These are phyloP conservation scores for Drosophila ercepeae DNA, from an alignment of 1,140 invertebrate species.

Conservation along the genomic window DNA sequence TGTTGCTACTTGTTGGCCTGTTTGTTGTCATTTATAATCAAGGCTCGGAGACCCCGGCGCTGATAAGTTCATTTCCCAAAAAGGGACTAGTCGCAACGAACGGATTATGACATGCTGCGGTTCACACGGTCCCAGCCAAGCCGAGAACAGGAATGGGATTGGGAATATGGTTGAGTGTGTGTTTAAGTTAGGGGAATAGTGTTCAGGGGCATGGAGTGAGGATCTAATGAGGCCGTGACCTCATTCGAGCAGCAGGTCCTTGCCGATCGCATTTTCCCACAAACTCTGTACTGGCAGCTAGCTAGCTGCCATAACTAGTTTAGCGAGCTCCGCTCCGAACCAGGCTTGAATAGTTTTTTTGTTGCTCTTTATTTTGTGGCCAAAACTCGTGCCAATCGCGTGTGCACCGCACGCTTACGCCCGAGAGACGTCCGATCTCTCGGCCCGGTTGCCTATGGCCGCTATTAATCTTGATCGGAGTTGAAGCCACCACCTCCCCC, in stretches of 20 bases:
- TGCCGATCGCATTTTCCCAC: conserved; percentile 61
- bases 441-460: conserved; percentile 38
- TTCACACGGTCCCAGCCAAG: conserved; percentile 69
- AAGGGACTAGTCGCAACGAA: conserved; percentile 52
- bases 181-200: background rate
- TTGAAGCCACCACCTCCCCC: conserved; percentile 15
- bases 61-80: conserved; percentile 74
- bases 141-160: conserved; percentile 15
- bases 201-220: conserved; percentile 14
- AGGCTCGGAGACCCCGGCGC: conserved; percentile 63
- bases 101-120: conserved; percentile 76
- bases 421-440: conserved; percentile 49
- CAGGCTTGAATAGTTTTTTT: conserved; percentile 30
- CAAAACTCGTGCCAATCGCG: conserved; percentile 83
- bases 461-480: conserved; percentile 72
- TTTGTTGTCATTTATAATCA: conserved; percentile 82
- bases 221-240: conserved; percentile 78
- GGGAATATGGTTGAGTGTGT: conserved; percentile 5
- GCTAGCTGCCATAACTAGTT: conserved; percentile 59
- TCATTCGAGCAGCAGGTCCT: conserved; percentile 64
- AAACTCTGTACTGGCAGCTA: conserved; percentile 4
- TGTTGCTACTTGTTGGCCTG: conserved; percentile 76
- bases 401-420: conserved; percentile 75
- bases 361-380: conserved; percentile 25
- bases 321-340: conserved; percentile 53